A percentile compares a stretch with the other conserved stretches of the same genome.
phyloP scores from a whole-genome alignment of 2,113 vertebrate species.

The Brachyhypopomus gauderio region DNA sequence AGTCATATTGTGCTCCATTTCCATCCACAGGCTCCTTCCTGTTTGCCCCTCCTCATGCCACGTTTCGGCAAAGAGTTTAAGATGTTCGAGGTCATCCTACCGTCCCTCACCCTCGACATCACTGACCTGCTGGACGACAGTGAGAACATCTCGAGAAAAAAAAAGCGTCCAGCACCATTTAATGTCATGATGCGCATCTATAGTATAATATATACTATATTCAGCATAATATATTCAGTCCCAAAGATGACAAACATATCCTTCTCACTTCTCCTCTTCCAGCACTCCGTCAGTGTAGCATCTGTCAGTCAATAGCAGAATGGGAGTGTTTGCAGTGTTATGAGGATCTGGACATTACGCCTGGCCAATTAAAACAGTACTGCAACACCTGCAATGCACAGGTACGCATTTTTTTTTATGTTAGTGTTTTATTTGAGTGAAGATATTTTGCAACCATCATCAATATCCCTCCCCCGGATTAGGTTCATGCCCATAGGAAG shows the following conservation, averaged over 20 bases:
- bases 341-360: slow-evolving; percentile 75
- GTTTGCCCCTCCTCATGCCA: slow-evolving; percentile 82
- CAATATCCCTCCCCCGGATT: background rate
- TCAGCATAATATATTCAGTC: too few species aligned
- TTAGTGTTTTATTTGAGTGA: background rate
- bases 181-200: too few species aligned
- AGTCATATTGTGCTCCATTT: background rate
- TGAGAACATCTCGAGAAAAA: slow-evolving; percentile 46
- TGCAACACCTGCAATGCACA: slow-evolving; percentile 80
- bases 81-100: slow-evolving; percentile 81
- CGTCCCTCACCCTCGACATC: slow-evolving; percentile 74
- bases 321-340: slow-evolving; percentile 82
- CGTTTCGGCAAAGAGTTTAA: slow-evolving; percentile 85
- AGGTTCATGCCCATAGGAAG: slow-evolving; percentile 81
- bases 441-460: too few species aligned
- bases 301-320: slow-evolving; percentile 78
- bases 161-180: too few species aligned
- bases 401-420: slow-evolving; percentile 58
- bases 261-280: background rate
- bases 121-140: slow-evolving; percentile 81
- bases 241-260: background rate
- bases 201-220: too few species aligned
- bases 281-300: slow-evolving; percentile 80
- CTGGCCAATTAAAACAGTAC: slow-evolving; percentile 78
- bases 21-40: slow-evolving; percentile 77